A percentile compares a stretch with the other conserved stretches of the same genome.
These are phyloP conservation scores for Hylaeus volcanicus DNA, from an alignment of 1,140 invertebrate species.

Conservation along the genomic window DNA sequence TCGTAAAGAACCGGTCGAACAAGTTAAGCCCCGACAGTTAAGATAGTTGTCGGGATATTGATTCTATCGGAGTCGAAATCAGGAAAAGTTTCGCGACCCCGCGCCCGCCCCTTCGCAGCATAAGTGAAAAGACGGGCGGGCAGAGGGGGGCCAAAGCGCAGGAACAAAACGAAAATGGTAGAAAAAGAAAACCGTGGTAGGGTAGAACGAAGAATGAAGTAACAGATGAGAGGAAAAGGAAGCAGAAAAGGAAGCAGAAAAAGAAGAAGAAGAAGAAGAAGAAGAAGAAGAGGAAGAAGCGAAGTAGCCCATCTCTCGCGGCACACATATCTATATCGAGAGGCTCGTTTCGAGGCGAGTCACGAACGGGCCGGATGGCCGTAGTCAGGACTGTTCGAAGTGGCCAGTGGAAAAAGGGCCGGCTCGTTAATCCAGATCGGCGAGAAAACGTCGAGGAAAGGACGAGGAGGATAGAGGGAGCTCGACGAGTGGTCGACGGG, in stretches of 20 bases:
- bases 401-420: conserved; percentile 55
- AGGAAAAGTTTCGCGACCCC: background rate
- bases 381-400: conserved; percentile 39
- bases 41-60: conserved; percentile 5
- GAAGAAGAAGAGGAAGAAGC: conserved; percentile 3
- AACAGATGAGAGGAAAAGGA: too few species aligned
- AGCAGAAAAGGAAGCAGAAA: background rate
- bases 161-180: background rate
- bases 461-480: background rate
- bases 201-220: background rate
- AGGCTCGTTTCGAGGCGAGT: conserved; percentile 52
- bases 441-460: conserved; percentile 45
- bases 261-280: background rate
- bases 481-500: background rate
- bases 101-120: background rate
- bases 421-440: conserved; percentile 66
- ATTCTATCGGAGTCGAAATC: conserved; percentile 30
- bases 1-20: conserved; percentile 4
- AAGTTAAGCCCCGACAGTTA: conserved; percentile 16
- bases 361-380: conserved; percentile 60
- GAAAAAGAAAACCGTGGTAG: too few species aligned
- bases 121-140: conserved; percentile 16
- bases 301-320: conserved; percentile 13
- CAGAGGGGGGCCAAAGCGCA: too few species aligned
- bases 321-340: conserved; percentile 41